Conservation (phyloP, 92 coral and sea anemone species). For the Anthopleura xanthogrammica region DNA sequence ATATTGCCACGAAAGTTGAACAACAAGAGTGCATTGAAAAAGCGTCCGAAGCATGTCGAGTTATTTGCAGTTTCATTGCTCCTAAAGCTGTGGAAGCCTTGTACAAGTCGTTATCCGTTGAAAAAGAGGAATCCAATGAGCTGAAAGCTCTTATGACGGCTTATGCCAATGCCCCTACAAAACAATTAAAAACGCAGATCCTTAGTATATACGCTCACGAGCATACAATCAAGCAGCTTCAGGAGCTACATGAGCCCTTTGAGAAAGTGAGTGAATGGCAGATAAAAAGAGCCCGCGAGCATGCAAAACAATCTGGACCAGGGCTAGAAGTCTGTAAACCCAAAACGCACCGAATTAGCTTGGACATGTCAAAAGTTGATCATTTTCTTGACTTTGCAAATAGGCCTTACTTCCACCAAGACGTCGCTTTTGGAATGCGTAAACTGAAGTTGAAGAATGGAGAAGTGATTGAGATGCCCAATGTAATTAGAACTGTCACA, state of each 20-base stretch:
- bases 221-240: conserved; percentile 47
- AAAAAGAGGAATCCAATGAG: conserved; percentile 28
- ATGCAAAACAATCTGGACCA: conserved; percentile 58
- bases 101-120: conserved; percentile 40
- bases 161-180: conserved; percentile 43
- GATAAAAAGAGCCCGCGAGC: conserved; percentile 57
- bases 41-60: conserved; percentile 65
- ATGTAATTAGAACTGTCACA: conserved; percentile 7
- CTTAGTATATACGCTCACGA: conserved; percentile 58
- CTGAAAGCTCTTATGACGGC: conserved; percentile 57
- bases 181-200: conserved; percentile 51
- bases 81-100: conserved; percentile 62
- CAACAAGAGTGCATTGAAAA: conserved; percentile 63
- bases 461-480: neutral
- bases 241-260: conserved; percentile 52
- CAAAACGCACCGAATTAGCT: conserved; percentile 50
- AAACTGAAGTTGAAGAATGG: neutral
- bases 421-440: conserved; percentile 6
- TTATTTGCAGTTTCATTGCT: conserved; percentile 61
- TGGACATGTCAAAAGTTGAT: conserved; percentile 54
- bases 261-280: conserved; percentile 62
- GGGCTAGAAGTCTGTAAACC: conserved; percentile 44
- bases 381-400: conserved; percentile 64
- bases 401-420: conserved; percentile 22
- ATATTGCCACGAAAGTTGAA: conserved; percentile 48